Percentiles rank a stretch among this genome's conserved stretches.
phyloP scores from a whole-genome alignment of 2,113 vertebrate genomes.

The Leptosomus discolor region DNA sequence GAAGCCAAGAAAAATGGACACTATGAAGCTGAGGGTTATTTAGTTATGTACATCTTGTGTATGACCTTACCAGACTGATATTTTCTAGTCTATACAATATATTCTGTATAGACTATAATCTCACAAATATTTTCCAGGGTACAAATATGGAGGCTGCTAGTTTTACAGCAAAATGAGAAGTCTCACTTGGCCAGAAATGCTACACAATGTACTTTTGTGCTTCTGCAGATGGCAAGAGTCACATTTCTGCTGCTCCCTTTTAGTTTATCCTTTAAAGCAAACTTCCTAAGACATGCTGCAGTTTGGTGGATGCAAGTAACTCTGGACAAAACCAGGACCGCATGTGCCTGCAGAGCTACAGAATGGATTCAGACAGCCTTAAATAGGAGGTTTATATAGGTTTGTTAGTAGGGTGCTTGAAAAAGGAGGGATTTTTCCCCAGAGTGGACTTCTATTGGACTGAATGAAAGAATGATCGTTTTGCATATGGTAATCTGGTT shows the following conservation, averaged over 20 bases:
- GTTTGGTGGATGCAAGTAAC: not conserved
- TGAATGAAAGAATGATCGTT: not conserved
- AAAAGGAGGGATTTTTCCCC: not conserved
- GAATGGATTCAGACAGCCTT: not conserved
- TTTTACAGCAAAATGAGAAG: not conserved
- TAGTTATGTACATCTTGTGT: not conserved
- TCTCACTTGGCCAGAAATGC: not conserved
- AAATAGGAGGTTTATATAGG: not conserved
- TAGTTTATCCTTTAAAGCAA: not conserved
- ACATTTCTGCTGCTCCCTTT: not conserved
- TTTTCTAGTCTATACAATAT: not conserved
- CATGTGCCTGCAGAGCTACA: not conserved
- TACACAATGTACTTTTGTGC: not conserved
- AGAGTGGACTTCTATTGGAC: not conserved
- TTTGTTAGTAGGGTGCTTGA: not conserved
- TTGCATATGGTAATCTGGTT: not conserved
- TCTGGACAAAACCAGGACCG: not conserved
- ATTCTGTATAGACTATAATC: not conserved
- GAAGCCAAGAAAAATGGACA: not conserved
- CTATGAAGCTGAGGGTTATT: not conserved
- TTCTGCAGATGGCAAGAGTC: not conserved
- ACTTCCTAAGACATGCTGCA: not conserved
- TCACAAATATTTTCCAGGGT: not conserved
- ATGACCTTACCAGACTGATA: not conserved
- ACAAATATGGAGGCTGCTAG: not conserved